phyloP scores from a whole-genome alignment of 2,888 invertebrate species.

The Agrotis ipsilon region DNA sequence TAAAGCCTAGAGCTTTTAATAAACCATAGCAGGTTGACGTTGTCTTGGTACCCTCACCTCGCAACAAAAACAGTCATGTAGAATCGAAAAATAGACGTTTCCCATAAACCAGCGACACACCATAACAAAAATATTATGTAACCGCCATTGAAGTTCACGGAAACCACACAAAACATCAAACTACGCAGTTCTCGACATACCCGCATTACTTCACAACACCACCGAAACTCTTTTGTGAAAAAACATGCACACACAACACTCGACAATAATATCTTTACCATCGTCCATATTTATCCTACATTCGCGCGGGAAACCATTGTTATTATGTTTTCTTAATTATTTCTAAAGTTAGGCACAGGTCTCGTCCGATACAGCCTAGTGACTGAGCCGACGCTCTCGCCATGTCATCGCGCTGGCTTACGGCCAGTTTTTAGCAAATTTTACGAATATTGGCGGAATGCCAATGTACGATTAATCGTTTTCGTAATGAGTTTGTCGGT shows the following conservation, averaged over 20 bases:
- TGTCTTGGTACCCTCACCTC: conserved; percentile 38
- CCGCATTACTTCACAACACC: conserved; percentile 60
- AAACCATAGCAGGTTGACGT: conserved; percentile 17
- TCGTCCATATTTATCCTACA: conserved; percentile 85
- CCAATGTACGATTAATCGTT: conserved; percentile 71
- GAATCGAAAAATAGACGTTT: conserved; percentile 30
- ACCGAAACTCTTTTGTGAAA: conserved; percentile 54
- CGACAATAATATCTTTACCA: conserved; percentile 72
- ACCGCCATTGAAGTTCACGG: conserved; percentile 80
- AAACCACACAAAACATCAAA: conserved; percentile 70
- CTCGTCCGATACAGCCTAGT: conserved; percentile 73
- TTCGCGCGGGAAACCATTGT: conserved; percentile 82
- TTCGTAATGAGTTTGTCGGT: conserved; percentile 63
- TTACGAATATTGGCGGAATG: conserved; percentile 75
- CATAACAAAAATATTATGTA: conserved; percentile 81
- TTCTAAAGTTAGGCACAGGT: conserved; percentile 70
- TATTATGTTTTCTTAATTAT: conserved; percentile 70
- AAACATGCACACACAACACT: conserved; percentile 75
- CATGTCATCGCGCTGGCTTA: conserved; percentile 80
- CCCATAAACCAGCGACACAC: conserved; percentile 43
- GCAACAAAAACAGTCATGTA: conserved; percentile 29
- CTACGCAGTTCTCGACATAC: conserved; percentile 72
- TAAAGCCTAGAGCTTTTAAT: conserved; percentile 3
- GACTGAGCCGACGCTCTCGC: conserved; percentile 73
- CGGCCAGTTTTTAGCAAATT: conserved; percentile 73